A percentile compares a stretch with the other conserved stretches of the same genome.
Evolutionary conservation across 2,113 vertebrate genomes (phyloP).

Genomic region (Bubo blakistoni): DNA sequence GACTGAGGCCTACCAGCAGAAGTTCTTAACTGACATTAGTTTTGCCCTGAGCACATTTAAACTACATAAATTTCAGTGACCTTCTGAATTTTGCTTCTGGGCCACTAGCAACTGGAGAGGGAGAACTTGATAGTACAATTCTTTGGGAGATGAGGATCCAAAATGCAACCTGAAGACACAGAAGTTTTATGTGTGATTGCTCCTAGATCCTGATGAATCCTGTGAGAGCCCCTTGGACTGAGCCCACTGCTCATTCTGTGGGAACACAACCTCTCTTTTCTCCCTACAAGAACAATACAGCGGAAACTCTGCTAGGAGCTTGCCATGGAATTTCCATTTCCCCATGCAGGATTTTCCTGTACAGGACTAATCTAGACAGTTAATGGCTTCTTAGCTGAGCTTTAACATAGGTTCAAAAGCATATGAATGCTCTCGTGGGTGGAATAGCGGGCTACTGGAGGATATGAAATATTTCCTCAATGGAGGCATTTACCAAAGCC

Average conservation of each 20-base stretch:
- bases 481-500: slow-evolving; percentile 43
- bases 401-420: slow-evolving; percentile 27
- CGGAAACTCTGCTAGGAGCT: background rate
- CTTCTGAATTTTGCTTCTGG: background rate
- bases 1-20: background rate
- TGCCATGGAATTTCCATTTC: slow-evolving; percentile 29
- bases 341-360: slow-evolving; percentile 2
- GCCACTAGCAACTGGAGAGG: background rate
- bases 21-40: background rate
- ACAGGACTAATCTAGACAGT: background rate
- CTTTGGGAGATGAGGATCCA: background rate
- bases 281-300: slow-evolving; percentile 15
- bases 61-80: background rate
- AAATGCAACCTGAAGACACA: background rate
- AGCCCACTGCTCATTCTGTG: background rate
- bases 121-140: background rate
- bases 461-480: slow-evolving; percentile 61
- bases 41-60: background rate
- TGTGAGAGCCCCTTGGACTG: background rate
- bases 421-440: slow-evolving; percentile 17
- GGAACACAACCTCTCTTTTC: background rate
- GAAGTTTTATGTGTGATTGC: background rate
- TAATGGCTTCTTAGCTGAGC: slow-evolving; percentile 29
- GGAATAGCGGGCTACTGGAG: slow-evolving; percentile 42
- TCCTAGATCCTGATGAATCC: background rate